Base-by-base conservation (phyloP, 2,888 invertebrate genomes). In the Anaspis maculata region DNA sequence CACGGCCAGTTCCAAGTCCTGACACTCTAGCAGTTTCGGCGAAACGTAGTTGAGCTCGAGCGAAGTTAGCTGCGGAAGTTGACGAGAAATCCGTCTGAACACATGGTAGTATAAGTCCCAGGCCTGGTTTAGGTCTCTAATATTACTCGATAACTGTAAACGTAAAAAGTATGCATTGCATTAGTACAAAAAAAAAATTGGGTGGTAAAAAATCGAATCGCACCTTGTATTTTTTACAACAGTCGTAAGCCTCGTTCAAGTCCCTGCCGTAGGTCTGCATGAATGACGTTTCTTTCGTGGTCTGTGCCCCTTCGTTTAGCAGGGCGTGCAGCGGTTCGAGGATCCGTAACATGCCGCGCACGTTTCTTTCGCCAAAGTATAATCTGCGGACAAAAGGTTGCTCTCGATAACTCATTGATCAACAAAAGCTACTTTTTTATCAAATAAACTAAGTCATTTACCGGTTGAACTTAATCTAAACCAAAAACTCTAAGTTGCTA, bases 41-140 rank as follows among this genome's bases (percentile, higher is more conserved):
- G 94, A 92, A 5, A 98, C 96, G 64, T 96, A 96, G 58, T 96
- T 94, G 51, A 94, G 69, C 66, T 92, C 92, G 25, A 94, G 69
- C 2, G 87, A 87, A 3, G 91, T 91, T 23, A 92, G 67, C 60
- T 89, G 88, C 2, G 95, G 91, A 46, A 99, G 69, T 64, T 98
- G 98, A 12, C 92, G 79, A 12, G 94, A 89, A 60, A 98, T 97
- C 49, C 94, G 79, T 15, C 96, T 77, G 69, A 98, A 98, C 31
- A 98, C 96, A 62, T 95, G 91, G 68, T 98, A 99, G 68, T 99
- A 99, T 21, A 96, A 73, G 62, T 99, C 97, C 98, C 98, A 99
- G 2, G 98, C 98, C 61, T 94, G 94, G 61, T 94, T 95, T 45
- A 99, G 67, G 57, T 99, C 97, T 46, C 92, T 80, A 3, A 86